Percentiles rank a stretch among this genome's conserved stretches.
Conservation (phyloP, 1,140 invertebrate genomes). For the Eufriesea mexicana region DNA sequence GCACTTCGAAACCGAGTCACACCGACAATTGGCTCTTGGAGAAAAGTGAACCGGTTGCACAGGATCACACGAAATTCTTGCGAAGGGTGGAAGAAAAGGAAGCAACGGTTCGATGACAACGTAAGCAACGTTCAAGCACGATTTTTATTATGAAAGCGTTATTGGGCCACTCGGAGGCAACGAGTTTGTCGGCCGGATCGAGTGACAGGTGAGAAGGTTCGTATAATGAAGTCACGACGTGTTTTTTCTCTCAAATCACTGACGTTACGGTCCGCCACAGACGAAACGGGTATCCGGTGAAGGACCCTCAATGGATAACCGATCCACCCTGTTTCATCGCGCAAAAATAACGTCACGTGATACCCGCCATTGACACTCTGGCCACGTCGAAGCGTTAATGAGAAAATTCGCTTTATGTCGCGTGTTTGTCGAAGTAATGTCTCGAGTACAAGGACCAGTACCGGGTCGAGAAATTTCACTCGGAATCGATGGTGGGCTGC, state of each 20-base stretch:
- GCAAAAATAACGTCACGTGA: neutral
- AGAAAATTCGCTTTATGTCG: neutral
- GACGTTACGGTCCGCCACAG: neutral
- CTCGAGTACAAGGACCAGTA: neutral
- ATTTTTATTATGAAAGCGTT: neutral
- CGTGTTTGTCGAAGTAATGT: neutral
- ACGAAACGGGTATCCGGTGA: neutral
- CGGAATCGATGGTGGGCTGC: neutral
- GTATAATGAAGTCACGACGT: neutral
- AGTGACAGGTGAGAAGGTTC: conserved; percentile 18
- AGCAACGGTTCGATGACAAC: neutral
- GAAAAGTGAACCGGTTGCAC: neutral
- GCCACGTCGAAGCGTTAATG: neutral
- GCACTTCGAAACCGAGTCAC: no score
- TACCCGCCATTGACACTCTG: neutral
- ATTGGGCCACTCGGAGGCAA: neutral
- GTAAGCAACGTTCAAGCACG: neutral
- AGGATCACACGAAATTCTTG: neutral
- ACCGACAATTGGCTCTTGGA: neutral
- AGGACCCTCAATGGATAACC: neutral
- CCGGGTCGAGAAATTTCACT: neutral
- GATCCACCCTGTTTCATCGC: no score
- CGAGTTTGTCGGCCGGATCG: neutral
- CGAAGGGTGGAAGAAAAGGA: neutral
- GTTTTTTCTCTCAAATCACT: neutral